These are phyloP conservation scores for Pelecanoides urinatrix DNA, from an alignment of 2,113 vertebrate species.

Conservation along the genomic window DNA sequence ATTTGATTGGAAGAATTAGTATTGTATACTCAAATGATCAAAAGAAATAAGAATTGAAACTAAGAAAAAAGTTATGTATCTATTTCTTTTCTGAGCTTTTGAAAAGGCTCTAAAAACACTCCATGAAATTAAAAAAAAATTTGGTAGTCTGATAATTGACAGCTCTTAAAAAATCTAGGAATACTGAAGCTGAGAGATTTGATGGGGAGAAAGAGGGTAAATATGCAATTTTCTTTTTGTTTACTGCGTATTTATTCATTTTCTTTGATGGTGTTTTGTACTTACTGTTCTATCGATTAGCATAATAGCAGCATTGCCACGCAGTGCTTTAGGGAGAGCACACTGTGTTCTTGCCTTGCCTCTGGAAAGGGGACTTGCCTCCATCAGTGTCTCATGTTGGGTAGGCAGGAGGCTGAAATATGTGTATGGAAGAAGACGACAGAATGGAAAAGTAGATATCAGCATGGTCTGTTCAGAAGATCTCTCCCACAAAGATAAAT, in stretches of 20 bases:
- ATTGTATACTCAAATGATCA: background rate
- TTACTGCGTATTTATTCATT: background rate
- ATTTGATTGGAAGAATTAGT: background rate
- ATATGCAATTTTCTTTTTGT: background rate
- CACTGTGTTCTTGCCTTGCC: background rate
- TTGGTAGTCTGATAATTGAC: background rate
- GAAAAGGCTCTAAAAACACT: background rate
- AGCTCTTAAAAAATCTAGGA: background rate
- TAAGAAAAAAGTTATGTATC: background rate
- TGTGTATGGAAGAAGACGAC: fast-evolving
- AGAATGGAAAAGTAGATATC: background rate
- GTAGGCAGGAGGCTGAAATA: background rate
- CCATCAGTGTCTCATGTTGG: fast-evolving
- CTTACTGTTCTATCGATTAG: background rate
- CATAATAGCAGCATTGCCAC: background rate
- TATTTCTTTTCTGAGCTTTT: background rate
- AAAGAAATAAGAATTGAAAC: background rate
- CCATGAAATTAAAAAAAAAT: background rate
- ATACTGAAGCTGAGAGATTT: background rate
- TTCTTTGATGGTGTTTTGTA: background rate
- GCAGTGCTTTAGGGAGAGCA: background rate
- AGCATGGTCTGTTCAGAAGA: background rate
- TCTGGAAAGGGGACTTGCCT: background rate
- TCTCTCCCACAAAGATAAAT: fast-evolving
- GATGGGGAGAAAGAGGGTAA: background rate